Conservation (phyloP, 2,113 vertebrate genomes). For the Clarias batrachus region DNA sequence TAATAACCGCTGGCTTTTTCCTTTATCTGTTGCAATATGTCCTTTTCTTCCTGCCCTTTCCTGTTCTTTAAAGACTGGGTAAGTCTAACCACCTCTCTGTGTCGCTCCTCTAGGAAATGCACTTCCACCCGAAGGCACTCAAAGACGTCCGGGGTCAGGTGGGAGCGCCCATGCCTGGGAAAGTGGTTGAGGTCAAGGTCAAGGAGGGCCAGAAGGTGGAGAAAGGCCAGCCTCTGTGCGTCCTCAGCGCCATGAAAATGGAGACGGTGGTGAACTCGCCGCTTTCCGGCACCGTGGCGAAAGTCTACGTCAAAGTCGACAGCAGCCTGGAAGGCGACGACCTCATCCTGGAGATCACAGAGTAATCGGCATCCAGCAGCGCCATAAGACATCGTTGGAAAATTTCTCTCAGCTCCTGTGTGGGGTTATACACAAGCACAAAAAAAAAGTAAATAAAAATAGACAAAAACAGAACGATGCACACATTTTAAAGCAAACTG, state of each 20-base stretch:
- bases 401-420: neutral
- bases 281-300: conserved; percentile 75
- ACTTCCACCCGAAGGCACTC: conserved; percentile 90
- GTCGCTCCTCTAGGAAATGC: conserved; percentile 81
- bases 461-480: neutral
- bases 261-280: conserved; percentile 92
- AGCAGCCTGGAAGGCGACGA: conserved; percentile 88
- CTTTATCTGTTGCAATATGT: neutral
- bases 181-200: conserved; percentile 87
- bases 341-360: conserved; percentile 87
- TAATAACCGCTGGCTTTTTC: neutral
- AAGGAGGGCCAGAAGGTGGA: conserved; percentile 72
- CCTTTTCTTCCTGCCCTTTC: neutral
- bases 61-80: neutral
- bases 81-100: neutral
- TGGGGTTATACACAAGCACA: conserved; percentile 1
- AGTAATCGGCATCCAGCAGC: conserved; percentile 46
- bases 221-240: conserved; percentile 87
- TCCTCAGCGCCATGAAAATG: conserved; percentile 95
- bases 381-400: neutral
- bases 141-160: conserved; percentile 90
- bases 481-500: neutral
- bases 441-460: neutral
- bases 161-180: conserved; percentile 92
- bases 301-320: conserved; percentile 76